phyloP scores from a whole-genome alignment of 2,113 vertebrate species.

The Platycercus adscitus region DNA sequence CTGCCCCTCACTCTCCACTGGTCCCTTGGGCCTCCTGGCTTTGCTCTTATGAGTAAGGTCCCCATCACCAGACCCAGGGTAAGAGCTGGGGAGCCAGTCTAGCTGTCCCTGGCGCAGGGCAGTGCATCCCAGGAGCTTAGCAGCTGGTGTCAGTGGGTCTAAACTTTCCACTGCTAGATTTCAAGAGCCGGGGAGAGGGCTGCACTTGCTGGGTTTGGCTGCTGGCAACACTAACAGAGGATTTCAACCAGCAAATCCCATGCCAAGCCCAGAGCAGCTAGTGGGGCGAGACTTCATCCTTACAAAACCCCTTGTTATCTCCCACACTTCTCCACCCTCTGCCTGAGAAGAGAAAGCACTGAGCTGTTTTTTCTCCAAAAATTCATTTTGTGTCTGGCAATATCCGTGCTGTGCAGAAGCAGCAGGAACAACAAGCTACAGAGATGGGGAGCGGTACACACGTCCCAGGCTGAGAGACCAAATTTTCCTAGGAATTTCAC shows the following conservation, averaged over 20 bases:
- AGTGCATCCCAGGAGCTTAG: not conserved
- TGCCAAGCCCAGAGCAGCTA: rapidly evolving
- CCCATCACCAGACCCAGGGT: not conserved
- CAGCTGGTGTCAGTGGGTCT: rapidly evolving
- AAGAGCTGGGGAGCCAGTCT: not conserved
- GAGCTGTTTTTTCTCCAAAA: not conserved
- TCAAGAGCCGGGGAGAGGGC: not conserved
- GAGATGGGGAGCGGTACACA: not conserved
- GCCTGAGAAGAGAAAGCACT: not conserved
- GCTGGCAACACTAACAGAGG: rapidly evolving
- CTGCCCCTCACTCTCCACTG: not conserved
- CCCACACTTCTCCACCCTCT: rapidly evolving
- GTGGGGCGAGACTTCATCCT: rapidly evolving
- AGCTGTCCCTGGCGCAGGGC: rapidly evolving
- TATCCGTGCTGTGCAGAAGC: not conserved
- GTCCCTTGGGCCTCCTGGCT: not conserved
- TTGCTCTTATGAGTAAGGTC: not conserved
- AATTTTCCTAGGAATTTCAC: not conserved
- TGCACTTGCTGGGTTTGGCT: not conserved
- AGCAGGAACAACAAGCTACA: rapidly evolving
- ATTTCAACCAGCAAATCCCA: not conserved
- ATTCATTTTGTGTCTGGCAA: not conserved
- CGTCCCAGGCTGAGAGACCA: rapidly evolving
- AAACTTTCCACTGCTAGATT: rapidly evolving
- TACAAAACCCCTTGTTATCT: not conserved